These are phyloP conservation scores for Luffia ferchaultella DNA, from an alignment of 2,888 invertebrate genomes.

Conservation along the genomic window DNA sequence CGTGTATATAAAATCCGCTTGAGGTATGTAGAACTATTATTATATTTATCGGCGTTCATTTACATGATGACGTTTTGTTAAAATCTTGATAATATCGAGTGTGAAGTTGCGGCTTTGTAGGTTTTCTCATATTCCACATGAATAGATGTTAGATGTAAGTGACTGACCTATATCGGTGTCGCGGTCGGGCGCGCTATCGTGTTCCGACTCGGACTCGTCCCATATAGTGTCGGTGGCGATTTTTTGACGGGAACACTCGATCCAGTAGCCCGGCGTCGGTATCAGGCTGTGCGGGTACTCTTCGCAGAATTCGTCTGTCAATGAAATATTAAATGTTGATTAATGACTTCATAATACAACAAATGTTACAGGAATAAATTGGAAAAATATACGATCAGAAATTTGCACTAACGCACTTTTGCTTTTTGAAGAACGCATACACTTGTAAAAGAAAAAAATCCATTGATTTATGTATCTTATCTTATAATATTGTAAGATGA, in stretches of 20 bases:
- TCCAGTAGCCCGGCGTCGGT: conserved; percentile 94
- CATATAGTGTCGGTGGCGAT: conserved; percentile 84
- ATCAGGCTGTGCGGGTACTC: conserved; percentile 92
- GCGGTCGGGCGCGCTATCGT: conserved; percentile 69
- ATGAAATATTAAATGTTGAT: conserved; percentile 15
- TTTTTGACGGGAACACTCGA: conserved; percentile 94
- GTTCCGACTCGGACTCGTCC: conserved; percentile 88
- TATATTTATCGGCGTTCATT: not conserved
- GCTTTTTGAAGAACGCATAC: no score
- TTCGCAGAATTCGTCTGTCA: conserved; percentile 90
- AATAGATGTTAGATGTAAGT: not conserved
- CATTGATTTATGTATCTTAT: no score
- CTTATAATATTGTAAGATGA: no score
- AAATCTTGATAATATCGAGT: not conserved
- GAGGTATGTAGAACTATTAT: not conserved
- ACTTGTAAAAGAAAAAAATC: no score
- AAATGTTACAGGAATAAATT: no score
- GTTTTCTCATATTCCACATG: not conserved
- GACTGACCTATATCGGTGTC: conserved; percentile 21
- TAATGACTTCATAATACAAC: no score
- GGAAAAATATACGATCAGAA: no score
- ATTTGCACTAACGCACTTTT: no score
- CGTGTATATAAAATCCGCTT: not conserved
- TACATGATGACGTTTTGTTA: not conserved
- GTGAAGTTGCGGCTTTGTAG: not conserved